phyloP scores from a whole-genome alignment of 2,888 invertebrate species.

The Cataglyphis albicans region DNA sequence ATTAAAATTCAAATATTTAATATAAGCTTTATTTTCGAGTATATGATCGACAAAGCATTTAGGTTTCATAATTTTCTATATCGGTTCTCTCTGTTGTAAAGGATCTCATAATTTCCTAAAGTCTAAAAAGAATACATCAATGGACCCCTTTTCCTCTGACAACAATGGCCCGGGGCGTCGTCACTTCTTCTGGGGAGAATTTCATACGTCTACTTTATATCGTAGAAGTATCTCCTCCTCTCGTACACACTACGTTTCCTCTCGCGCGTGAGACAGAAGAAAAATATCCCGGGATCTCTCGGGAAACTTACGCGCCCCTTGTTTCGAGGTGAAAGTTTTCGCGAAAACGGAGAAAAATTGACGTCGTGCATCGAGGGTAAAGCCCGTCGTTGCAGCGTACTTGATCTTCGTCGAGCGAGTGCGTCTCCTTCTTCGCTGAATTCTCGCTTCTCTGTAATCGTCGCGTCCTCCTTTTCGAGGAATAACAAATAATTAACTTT shows the following conservation, averaged over 20 bases:
- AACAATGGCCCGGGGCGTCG: constrained; percentile 65
- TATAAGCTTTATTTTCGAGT: constrained; percentile 65
- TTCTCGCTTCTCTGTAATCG: not conserved
- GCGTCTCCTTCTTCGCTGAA: constrained; percentile 13
- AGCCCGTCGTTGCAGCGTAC: constrained; percentile 49
- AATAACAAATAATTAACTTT: not conserved
- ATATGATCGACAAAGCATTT: constrained; percentile 59
- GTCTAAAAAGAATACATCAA: constrained; percentile 65
- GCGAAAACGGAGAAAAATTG: constrained; percentile 66
- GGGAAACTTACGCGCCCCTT: constrained; percentile 46
- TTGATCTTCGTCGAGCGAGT: constrained; percentile 50
- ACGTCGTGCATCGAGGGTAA: constrained; percentile 43
- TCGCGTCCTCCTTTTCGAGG: not conserved
- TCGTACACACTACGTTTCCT: constrained; percentile 47
- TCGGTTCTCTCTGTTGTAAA: constrained; percentile 33
- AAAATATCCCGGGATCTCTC: constrained; percentile 65
- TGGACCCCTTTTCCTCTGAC: constrained; percentile 44
- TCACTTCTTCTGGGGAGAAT: constrained; percentile 59
- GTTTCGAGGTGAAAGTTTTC: constrained; percentile 35
- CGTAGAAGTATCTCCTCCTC: constrained; percentile 63
- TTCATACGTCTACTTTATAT: constrained; percentile 74
- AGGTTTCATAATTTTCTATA: constrained; percentile 56
- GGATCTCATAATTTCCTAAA: constrained; percentile 62
- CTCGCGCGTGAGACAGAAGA: constrained; percentile 60
- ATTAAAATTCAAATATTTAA: not conserved